A percentile compares a stretch with the other conserved stretches of the same genome.
phyloP scores from a whole-genome alignment of 2,113 vertebrate genomes.

The Ictidomys tridecemlineatus region DNA sequence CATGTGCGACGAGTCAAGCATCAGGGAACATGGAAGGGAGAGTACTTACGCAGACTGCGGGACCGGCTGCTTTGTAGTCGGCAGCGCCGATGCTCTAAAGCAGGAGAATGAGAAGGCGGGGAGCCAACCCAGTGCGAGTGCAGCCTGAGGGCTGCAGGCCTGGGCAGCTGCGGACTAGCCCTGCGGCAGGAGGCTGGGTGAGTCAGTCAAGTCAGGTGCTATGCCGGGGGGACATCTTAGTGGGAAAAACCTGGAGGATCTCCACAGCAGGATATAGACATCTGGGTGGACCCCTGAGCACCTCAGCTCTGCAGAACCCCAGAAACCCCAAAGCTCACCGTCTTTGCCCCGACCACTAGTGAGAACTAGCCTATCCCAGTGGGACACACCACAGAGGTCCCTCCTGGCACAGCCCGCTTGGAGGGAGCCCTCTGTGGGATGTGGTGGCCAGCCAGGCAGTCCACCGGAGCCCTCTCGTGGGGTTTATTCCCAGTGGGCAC shows the following conservation, averaged over 20 bases:
- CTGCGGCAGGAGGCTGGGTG: background rate
- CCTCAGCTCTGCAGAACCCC: background rate
- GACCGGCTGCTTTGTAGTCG: background rate
- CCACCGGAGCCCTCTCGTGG: fast-evolving
- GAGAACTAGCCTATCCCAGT: fast-evolving
- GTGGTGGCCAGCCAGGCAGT: fast-evolving
- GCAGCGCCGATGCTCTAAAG: fast-evolving
- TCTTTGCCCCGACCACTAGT: fast-evolving
- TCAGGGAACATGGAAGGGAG: background rate
- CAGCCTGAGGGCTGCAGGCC: fast-evolving
- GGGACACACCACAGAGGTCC: no score
- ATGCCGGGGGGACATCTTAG: background rate
- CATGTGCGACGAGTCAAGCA: fast-evolving
- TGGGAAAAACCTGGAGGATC: background rate
- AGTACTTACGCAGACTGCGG: background rate
- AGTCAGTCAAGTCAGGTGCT: background rate
- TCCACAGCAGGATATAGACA: fast-evolving
- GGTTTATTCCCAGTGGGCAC: fast-evolving
- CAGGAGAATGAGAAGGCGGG: no score
- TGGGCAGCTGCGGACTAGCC: no score
- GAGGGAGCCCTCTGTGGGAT: no score
- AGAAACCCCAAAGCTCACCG: background rate
- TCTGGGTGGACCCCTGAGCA: background rate
- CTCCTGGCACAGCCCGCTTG: background rate
- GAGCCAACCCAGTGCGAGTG: background rate